Percentiles rank a stretch among this genome's conserved stretches.
Conservation (phyloP, 2,113 vertebrate genomes). For the Centropus bengalensis region DNA sequence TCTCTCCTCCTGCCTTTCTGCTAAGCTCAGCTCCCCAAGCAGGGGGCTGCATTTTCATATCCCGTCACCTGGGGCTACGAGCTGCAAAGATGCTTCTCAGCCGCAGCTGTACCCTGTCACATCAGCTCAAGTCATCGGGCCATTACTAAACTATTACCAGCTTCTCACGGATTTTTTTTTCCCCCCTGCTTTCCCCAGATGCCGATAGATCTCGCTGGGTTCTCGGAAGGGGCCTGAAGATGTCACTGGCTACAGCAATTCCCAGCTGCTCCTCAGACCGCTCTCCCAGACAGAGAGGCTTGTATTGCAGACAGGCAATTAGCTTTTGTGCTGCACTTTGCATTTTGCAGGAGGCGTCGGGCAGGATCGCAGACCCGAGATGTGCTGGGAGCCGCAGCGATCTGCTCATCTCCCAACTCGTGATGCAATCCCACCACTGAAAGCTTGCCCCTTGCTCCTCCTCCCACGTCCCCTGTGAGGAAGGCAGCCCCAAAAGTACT, state of each 20-base stretch:
- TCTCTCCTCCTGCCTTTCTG: not conserved
- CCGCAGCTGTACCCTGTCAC: not conserved
- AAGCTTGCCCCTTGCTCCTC: not conserved
- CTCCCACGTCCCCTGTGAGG: not conserved
- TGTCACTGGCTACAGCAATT: not conserved
- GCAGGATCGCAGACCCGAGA: fast-evolving
- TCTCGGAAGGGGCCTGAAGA: not conserved
- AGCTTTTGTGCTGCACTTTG: not conserved
- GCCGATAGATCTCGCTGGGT: not conserved
- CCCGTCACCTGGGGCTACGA: not conserved
- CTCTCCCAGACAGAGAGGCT: not conserved
- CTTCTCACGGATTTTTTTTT: not conserved
- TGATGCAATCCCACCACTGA: not conserved
- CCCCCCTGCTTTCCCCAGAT: not conserved
- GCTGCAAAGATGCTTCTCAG: not conserved
- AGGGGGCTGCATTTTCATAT: not conserved
- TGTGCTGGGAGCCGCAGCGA: not conserved
- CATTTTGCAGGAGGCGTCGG: not conserved
- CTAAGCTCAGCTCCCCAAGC: not conserved
- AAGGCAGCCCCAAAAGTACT: not conserved
- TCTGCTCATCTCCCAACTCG: not conserved
- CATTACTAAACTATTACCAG: not conserved
- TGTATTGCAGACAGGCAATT: not conserved
- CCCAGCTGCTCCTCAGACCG: not conserved
- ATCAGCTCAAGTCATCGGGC: not conserved